These are phyloP conservation scores for Mechanitis mazaeus DNA, from an alignment of 2,888 invertebrate genomes.

Conservation along the genomic window DNA sequence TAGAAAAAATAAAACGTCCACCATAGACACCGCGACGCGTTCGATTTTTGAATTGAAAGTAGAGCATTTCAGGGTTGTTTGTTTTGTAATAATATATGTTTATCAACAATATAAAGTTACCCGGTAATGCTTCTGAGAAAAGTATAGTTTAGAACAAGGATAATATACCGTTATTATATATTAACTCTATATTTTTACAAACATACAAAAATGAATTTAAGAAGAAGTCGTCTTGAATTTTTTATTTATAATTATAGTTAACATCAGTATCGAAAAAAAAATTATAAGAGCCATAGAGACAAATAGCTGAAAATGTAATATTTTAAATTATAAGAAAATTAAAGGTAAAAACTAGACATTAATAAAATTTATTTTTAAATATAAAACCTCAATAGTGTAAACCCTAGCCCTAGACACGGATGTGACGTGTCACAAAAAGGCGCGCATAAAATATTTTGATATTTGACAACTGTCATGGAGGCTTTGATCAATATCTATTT, in stretches of 20 bases:
- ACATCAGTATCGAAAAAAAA: too few species aligned
- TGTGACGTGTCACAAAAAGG: conserved; percentile 51
- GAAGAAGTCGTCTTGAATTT: too few species aligned
- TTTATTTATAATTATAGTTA: too few species aligned
- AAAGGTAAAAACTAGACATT: background rate
- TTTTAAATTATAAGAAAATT: conserved; percentile 2
- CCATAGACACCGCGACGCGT: conserved; percentile 57
- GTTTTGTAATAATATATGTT: too few species aligned
- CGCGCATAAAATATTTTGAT: conserved; percentile 73
- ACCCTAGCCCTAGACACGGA: conserved; percentile 49
- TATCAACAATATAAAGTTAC: too few species aligned
- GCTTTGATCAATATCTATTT: conserved; percentile 63
- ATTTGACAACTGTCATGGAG: conserved; percentile 70
- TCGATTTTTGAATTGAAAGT: conserved; percentile 55
- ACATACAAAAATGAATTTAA: too few species aligned
- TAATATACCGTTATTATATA: too few species aligned
- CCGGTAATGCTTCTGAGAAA: too few species aligned
- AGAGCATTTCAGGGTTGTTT: conserved; percentile 51
- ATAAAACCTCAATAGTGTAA: conserved; percentile 30
- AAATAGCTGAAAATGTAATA: conserved; percentile 5
- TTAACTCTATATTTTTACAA: too few species aligned
- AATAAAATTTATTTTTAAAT: background rate
- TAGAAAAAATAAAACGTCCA: conserved; percentile 49
- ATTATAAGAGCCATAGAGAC: too few species aligned
- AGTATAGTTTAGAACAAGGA: too few species aligned